Percentiles rank a stretch among this genome's conserved stretches.
Evolutionary conservation across 2,888 invertebrate species (phyloP).

Genomic region (Flabesymbios commensalis): DNA sequence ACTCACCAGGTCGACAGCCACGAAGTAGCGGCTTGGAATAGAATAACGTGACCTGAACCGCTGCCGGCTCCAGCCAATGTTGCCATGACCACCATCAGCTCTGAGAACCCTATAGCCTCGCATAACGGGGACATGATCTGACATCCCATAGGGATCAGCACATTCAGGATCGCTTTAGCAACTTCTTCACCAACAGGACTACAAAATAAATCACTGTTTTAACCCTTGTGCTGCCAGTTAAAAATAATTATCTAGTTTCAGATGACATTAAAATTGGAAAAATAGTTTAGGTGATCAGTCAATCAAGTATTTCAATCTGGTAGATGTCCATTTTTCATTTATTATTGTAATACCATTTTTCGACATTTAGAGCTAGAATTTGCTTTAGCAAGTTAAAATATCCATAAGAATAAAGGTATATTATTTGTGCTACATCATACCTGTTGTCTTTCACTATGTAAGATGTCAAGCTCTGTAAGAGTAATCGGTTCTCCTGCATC

Average conservation of each 20-base stretch:
- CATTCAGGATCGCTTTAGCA: constrained; percentile 71
- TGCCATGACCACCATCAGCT: constrained; percentile 78
- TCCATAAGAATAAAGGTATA: background rate
- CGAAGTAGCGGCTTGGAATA: constrained; percentile 78
- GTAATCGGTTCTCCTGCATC: constrained; percentile 72
- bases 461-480: constrained; percentile 73
- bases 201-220: background rate
- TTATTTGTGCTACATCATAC: constrained; percentile 35
- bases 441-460: constrained; percentile 75
- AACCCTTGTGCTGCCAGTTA: background rate
- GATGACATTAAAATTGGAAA: no score
- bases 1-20: constrained; percentile 72
- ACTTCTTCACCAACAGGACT: constrained; percentile 68
- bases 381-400: no score
- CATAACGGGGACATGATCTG: constrained; percentile 69
- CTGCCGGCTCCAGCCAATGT: constrained; percentile 83
- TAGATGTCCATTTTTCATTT: background rate
- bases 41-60: constrained; percentile 77
- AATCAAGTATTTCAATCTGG: no score
- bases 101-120: constrained; percentile 77
- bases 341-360: no score
- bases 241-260: background rate
- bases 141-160: constrained; percentile 75
- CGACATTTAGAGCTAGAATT: no score
- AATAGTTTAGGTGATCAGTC: no score